Conservation (phyloP, 2,113 vertebrate species). For the Antechinus stuartii region DNA sequence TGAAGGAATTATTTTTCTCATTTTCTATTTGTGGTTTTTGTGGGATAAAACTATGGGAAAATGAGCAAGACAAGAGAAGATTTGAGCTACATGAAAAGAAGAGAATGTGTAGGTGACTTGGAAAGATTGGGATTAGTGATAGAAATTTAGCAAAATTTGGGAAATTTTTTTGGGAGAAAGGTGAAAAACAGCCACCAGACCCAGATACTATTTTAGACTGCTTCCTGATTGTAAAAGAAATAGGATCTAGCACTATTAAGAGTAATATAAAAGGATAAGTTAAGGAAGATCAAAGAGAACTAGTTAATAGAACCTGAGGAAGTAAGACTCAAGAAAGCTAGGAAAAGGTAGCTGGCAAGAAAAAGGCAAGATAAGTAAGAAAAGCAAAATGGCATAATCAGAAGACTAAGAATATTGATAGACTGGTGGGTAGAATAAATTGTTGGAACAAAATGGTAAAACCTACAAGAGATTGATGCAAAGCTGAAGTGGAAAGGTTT, state of each 20-base stretch:
- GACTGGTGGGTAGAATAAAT: not conserved
- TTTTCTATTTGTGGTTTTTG: not conserved
- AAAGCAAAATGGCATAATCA: not conserved
- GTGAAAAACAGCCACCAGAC: not conserved
- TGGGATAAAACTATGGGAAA: not conserved
- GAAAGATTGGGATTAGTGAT: not conserved
- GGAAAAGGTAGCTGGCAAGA: not conserved
- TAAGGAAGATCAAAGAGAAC: not conserved
- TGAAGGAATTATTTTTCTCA: not conserved
- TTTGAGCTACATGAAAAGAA: not conserved
- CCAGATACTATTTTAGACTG: not conserved
- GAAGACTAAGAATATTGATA: too few relatives aligned
- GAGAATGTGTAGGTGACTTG: not conserved
- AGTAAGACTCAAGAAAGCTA: not conserved
- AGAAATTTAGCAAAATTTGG: not conserved
- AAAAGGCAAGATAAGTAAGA: not conserved
- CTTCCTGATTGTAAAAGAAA: too few relatives aligned
- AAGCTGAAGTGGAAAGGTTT: not conserved
- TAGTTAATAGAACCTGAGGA: not conserved
- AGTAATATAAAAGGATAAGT: not conserved
- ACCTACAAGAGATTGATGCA: not conserved
- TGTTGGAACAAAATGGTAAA: not conserved
- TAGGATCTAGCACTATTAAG: too few relatives aligned
- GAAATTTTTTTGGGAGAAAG: not conserved
- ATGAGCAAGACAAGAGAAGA: not conserved